phyloP scores from a whole-genome alignment of 2,888 invertebrate species.

The Carabus problematicus region DNA sequence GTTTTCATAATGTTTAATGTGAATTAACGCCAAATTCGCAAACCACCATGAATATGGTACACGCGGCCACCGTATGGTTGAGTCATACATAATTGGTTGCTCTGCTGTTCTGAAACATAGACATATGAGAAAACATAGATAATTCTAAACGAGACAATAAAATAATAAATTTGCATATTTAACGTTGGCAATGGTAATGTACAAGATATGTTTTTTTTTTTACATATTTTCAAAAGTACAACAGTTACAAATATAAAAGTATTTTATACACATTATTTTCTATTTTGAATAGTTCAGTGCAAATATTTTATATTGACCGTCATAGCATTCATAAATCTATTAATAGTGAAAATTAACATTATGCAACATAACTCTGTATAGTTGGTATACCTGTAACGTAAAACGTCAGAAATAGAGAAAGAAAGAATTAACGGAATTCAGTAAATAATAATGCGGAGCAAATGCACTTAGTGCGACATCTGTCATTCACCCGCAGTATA shows the following conservation, averaged over 20 bases:
- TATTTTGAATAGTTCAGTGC: constrained; percentile 41
- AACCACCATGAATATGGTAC: not conserved
- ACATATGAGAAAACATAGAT: constrained; percentile 14
- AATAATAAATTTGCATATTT: constrained; percentile 19
- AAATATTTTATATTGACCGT: constrained; percentile 41
- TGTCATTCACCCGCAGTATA: not conserved
- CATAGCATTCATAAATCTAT: constrained; percentile 27
- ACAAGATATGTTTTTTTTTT: constrained; percentile 40
- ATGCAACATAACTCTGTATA: not conserved
- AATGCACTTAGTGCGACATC: constrained; percentile 11
- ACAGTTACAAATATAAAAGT: constrained; percentile 43
- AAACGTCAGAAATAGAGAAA: not conserved
- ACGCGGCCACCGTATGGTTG: not conserved
- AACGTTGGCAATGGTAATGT: constrained; percentile 28
- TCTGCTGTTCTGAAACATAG: not conserved
- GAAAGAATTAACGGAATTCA: constrained; percentile 2
- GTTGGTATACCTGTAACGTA: not conserved
- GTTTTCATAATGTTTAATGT: not conserved
- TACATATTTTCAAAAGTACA: constrained; percentile 37
- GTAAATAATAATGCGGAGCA: constrained; percentile 1
- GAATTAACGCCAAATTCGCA: not conserved
- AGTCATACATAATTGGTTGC: not conserved
- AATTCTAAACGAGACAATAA: constrained; percentile 2
- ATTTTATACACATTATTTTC: constrained; percentile 40
- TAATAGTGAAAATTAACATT: not conserved